Evolutionary conservation across 1,140 invertebrate species (phyloP).

Genomic region (Maconellicoccus hirsutus): DNA sequence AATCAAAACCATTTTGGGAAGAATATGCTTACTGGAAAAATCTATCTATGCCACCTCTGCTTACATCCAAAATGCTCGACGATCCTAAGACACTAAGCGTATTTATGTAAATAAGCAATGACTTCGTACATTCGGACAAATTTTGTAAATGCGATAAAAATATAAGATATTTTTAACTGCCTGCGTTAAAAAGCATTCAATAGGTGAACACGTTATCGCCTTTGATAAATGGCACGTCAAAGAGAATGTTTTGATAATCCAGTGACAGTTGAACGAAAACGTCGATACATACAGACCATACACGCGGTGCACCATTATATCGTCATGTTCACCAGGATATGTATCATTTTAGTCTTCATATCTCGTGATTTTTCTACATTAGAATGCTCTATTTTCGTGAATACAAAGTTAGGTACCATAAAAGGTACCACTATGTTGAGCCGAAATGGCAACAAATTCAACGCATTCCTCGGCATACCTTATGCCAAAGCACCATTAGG

Average conservation of each 20-base stretch:
- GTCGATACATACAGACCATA: too few relatives aligned
- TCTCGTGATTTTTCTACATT: not conserved
- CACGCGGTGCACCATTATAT: too few relatives aligned
- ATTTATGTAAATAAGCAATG: not conserved
- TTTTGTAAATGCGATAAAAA: too few relatives aligned
- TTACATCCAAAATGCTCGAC: not conserved
- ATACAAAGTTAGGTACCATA: slow-evolving; percentile 28
- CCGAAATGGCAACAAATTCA: slow-evolving; percentile 29
- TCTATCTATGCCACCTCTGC: not conserved
- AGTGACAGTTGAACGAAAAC: too few relatives aligned
- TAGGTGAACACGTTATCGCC: too few relatives aligned
- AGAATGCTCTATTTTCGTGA: not conserved
- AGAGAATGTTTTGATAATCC: too few relatives aligned
- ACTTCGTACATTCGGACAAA: too few relatives aligned
- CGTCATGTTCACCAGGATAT: too few relatives aligned
- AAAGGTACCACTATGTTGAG: slow-evolving; percentile 22
- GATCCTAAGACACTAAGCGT: not conserved
- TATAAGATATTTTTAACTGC: too few relatives aligned
- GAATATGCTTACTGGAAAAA: not conserved
- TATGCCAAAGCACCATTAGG: slow-evolving; percentile 38
- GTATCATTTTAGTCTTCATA: too few relatives aligned
- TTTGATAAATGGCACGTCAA: too few relatives aligned
- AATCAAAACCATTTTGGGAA: not conserved
- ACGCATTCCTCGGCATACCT: slow-evolving; percentile 38
- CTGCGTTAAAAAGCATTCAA: too few relatives aligned